Evolutionary conservation across 2,113 vertebrate species (phyloP), one percentile per base, ranked within the genome.

Genomic region (Corydoras sp.): DNA sequence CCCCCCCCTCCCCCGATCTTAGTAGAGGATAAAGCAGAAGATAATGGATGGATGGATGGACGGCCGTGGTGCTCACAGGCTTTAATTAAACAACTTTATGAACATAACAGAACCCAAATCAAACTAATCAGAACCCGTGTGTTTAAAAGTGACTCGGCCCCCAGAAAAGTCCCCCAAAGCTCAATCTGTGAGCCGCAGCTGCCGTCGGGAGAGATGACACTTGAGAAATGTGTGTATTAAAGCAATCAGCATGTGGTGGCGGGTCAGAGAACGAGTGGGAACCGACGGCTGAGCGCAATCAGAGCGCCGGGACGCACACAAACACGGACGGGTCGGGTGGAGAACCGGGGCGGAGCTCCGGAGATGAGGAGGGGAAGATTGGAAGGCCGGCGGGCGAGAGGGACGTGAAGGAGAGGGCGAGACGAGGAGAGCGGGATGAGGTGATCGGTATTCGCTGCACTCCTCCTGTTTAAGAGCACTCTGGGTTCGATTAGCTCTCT

Each of bases 221-320:
- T 68, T 9, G 43, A 71, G 10, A 54, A 65, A 62, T 18, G 48
- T 53, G 15, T 49, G 58, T 55, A 55, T 64, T 56, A 58, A 67
- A 24, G 51, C 62, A 72, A 65, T 75, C 60, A 75, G 65, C 60
- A 54, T 68, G 58, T 56, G 73, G 64, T 75, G 56, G 56, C 62
- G 49, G 15, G 68, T 4, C 5, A 24, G 24, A 59, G 24, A 59
- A 10, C 10, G 35, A 58, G 18, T 32, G 8, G 32, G 65, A 24
- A 24, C 65, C n/a, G 24, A 13, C 63, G 15, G 48, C 9, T 12
- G 53, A 7, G 14, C 55, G 60, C 55, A 15, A 62, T 62, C 62
- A 6, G n/a, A 64, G 15, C 14, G 12, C 5, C 14, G 13, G 29
- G 60, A 58, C 13, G 24, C 55, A 65, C 18, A 71, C 31, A 71